Conservation (phyloP, 2,888 invertebrate species). For the Drosophila emarginata region DNA sequence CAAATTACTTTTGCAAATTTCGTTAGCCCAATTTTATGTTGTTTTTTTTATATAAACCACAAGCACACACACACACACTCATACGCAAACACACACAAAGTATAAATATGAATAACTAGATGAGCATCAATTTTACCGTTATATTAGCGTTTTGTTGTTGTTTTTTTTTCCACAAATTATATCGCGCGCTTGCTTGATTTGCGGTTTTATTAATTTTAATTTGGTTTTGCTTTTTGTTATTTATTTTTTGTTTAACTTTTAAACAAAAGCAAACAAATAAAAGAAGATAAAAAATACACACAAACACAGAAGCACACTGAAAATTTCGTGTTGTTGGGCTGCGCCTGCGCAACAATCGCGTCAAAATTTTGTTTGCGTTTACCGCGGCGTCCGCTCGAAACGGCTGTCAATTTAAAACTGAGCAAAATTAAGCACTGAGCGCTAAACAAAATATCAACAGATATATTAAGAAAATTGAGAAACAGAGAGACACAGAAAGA, state of each 20-base stretch:
- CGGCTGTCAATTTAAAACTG: conserved; percentile 73
- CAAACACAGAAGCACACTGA: conserved; percentile 30
- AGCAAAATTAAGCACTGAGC: conserved; percentile 45
- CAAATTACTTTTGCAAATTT: conserved; percentile 39
- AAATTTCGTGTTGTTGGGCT: conserved; percentile 37
- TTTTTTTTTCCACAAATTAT: conserved; percentile 28
- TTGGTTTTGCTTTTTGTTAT: conserved; percentile 43
- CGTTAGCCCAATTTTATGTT: conserved; percentile 29
- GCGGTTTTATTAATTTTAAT: conserved; percentile 23
- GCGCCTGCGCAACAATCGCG: conserved; percentile 61
- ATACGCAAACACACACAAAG: conserved; percentile 12
- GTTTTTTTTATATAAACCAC: conserved; percentile 25
- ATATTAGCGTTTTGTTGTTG: conserved; percentile 33
- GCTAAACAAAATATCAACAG: conserved; percentile 52
- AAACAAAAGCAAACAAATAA: conserved; percentile 54
- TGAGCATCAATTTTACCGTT: conserved; percentile 55
- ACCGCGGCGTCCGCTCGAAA: conserved; percentile 69
- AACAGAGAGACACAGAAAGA: conserved; percentile 20
- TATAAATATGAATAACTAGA: conserved; percentile 38
- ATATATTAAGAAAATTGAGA: conserved; percentile 2
- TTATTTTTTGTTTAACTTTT: conserved; percentile 42
- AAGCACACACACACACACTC: conserved; percentile 14
- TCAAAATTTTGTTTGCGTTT: conserved; percentile 22
- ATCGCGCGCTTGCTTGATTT: conserved; percentile 11
- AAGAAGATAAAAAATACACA: conserved; percentile 9